These are phyloP conservation scores for Desmodus rotundus DNA, from an alignment of 2,113 vertebrate species.

Conservation along the genomic window DNA sequence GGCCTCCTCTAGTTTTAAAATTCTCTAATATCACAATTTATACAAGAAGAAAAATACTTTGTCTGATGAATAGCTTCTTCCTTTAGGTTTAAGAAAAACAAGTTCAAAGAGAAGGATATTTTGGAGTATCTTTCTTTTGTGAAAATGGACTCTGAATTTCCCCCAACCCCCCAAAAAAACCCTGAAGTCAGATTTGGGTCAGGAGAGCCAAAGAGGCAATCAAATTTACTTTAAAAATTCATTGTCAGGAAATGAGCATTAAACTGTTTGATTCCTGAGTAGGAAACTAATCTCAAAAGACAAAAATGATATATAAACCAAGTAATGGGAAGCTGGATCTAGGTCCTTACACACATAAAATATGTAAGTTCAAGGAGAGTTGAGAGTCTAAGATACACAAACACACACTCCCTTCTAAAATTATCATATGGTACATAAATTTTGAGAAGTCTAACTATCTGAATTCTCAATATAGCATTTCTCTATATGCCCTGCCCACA, in stretches of 20 bases:
- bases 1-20: neutral
- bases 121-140: neutral
- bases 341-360: neutral
- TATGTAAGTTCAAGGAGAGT: neutral
- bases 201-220: neutral
- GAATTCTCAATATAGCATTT: neutral
- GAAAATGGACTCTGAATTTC: neutral
- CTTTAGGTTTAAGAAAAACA: constrained; percentile 5
- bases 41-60: neutral
- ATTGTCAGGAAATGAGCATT: neutral
- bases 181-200: neutral
- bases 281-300: neutral
- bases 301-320: neutral
- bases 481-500: neutral
- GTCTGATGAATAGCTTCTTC: neutral
- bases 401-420: neutral
- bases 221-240: constrained; percentile 5
- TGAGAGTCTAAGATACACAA: neutral
- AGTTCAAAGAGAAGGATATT: neutral
- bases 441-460: neutral
- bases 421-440: neutral
- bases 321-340: neutral
- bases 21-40: neutral
- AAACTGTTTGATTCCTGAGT: neutral
- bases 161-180: neutral